Evolutionary conservation across 1,140 invertebrate genomes (phyloP).

Genomic region (Copidosoma floridanum): DNA sequence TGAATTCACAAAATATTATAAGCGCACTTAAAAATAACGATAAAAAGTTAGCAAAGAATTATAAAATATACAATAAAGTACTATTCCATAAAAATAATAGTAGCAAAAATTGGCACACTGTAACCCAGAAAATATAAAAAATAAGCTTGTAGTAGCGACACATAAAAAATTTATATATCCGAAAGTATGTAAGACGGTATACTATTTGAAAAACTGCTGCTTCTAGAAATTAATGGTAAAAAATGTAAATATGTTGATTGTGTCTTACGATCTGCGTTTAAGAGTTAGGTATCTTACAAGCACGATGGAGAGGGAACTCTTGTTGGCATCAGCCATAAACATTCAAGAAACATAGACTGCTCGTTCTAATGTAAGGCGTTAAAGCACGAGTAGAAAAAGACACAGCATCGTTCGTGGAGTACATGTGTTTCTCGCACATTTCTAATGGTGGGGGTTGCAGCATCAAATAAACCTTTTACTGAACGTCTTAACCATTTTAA

Average conservation of each 20-base stretch:
- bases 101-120: background rate
- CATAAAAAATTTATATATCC: background rate
- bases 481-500: too few species aligned
- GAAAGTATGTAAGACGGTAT: background rate
- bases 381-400: too few species aligned
- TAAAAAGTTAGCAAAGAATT: too few species aligned
- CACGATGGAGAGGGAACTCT: background rate
- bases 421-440: too few species aligned
- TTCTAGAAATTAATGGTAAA: background rate
- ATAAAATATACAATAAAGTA: background rate
- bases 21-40: too few species aligned
- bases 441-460: too few species aligned
- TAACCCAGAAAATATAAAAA: background rate
- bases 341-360: too few species aligned
- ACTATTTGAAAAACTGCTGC: background rate
- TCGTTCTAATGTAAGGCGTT: too few species aligned
- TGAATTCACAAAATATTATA: too few species aligned
- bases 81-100: background rate
- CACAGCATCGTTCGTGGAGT: too few species aligned
- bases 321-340: background rate
- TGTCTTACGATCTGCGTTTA: background rate
- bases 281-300: background rate
- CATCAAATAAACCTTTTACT: too few species aligned
- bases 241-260: background rate
- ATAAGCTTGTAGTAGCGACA: background rate